Conservation (phyloP, 2,797 vertebrate genomes). For the Etheostoma nigrum region DNA sequence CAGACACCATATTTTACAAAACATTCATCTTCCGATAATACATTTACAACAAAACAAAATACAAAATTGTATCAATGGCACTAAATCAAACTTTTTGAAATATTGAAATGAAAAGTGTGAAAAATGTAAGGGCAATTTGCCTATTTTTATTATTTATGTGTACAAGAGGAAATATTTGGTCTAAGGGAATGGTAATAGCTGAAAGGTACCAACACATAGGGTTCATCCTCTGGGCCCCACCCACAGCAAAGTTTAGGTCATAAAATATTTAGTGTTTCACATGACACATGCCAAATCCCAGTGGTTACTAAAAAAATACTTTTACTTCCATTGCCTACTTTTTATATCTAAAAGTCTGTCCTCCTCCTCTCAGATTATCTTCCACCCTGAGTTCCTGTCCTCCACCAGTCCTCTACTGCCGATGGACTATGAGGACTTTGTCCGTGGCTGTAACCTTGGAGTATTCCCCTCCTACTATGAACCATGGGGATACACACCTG, state of each 20-base stretch:
- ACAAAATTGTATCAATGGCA: too few relatives aligned
- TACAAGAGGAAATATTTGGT: neutral
- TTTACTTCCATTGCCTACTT: neutral
- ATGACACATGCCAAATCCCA: neutral
- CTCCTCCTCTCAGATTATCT: slow-evolving; percentile 86
- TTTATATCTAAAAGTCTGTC: neutral
- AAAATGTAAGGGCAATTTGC: too few relatives aligned
- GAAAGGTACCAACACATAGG: neutral
- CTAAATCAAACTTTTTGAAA: too few relatives aligned
- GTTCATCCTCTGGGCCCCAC: neutral
- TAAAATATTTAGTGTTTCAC: neutral
- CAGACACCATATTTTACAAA: too few relatives aligned
- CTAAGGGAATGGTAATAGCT: too few relatives aligned
- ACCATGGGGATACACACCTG: slow-evolving; percentile 98
- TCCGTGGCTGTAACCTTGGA: slow-evolving; percentile 96
- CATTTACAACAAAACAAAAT: too few relatives aligned
- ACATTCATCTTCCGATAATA: too few relatives aligned
- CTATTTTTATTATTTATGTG: too few relatives aligned
- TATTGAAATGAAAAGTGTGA: too few relatives aligned
- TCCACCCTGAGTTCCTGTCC: slow-evolving; percentile 97
- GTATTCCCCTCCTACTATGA: slow-evolving; percentile 99
- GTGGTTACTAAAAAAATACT: neutral
- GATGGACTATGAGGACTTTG: slow-evolving; percentile 98
- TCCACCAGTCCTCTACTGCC: slow-evolving; percentile 96
- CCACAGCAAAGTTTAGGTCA: neutral